A percentile compares a stretch with the other conserved stretches of the same genome.
Conservation (phyloP, 2,797 vertebrate species). For the Taeniopygia guttata region DNA sequence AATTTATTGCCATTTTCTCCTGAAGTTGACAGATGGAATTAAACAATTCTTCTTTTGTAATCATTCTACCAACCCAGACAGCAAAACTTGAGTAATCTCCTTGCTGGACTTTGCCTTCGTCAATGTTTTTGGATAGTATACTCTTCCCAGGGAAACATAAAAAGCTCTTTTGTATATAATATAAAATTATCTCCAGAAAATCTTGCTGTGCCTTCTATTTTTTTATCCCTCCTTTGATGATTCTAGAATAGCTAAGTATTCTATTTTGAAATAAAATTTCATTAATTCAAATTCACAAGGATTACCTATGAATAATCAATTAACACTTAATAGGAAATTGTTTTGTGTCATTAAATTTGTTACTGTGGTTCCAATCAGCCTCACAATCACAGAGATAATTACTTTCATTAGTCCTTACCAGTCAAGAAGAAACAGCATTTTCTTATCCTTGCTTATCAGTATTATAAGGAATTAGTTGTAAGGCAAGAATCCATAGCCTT, state of each 20-base stretch:
- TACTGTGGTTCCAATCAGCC: background rate
- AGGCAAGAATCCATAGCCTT: background rate
- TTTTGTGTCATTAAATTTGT: background rate
- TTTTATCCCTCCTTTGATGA: background rate
- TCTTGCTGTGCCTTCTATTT: background rate
- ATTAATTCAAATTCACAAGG: background rate
- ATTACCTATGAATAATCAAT: background rate
- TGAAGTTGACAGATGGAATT: background rate
- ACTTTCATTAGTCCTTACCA: background rate
- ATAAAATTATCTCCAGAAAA: background rate
- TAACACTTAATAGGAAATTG: background rate
- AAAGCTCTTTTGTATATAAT: background rate
- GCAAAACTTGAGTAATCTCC: background rate
- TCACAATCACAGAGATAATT: background rate
- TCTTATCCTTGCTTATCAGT: background rate
- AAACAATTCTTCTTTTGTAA: background rate
- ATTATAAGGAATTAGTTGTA: background rate
- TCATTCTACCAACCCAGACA: background rate
- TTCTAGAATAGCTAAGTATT: background rate
- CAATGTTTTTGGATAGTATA: background rate
- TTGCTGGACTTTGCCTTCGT: background rate
- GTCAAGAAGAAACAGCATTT: background rate
- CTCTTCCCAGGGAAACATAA: background rate
- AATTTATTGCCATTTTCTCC: background rate
- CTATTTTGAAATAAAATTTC: background rate